phyloP scores from a whole-genome alignment of 2,797 vertebrate species.

The Sarcophilus harrisii region DNA sequence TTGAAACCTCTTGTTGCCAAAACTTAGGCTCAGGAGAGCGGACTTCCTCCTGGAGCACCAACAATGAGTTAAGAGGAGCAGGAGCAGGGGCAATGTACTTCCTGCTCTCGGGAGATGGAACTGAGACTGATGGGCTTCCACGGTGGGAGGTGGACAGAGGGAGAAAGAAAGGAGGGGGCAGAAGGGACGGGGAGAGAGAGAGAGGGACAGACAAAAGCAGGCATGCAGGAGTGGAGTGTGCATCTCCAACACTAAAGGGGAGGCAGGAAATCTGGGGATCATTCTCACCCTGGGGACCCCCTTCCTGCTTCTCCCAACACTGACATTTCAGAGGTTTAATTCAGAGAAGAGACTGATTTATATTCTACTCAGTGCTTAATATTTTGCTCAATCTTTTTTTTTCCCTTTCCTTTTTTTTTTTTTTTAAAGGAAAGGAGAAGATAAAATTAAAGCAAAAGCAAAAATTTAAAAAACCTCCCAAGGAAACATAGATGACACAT shows the following conservation, averaged over 20 bases:
- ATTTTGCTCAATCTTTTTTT: conserved; percentile 30
- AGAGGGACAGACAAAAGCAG: conserved; percentile 45
- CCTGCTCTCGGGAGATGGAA: not conserved
- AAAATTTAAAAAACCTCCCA: conserved; percentile 41
- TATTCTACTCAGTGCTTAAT: conserved; percentile 37
- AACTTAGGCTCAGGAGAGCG: not conserved
- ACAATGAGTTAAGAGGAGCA: rapidly evolving
- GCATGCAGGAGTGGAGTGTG: conserved; percentile 55
- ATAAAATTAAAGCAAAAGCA: conserved; percentile 62
- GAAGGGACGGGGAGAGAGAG: not conserved
- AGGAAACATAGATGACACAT: not conserved
- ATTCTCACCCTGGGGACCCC: not conserved
- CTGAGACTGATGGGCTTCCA: rapidly evolving
- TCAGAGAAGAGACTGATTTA: conserved; percentile 25
- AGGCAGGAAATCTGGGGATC: not conserved
- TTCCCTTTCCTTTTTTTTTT: conserved; percentile 25
- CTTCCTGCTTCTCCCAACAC: rapidly evolving
- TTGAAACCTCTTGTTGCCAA: not conserved
- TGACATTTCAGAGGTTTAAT: not conserved
- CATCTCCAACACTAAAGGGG: conserved; percentile 23
- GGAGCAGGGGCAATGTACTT: not conserved
- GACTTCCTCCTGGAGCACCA: not conserved
- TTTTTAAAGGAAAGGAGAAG: conserved; percentile 50
- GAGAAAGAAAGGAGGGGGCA: conserved; percentile 29
- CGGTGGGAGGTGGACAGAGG: not conserved